Evolutionary conservation across 2,888 invertebrate genomes (phyloP), one percentile per base, ranked within the genome.

Genomic region (Epistrophe grossulariae): DNA sequence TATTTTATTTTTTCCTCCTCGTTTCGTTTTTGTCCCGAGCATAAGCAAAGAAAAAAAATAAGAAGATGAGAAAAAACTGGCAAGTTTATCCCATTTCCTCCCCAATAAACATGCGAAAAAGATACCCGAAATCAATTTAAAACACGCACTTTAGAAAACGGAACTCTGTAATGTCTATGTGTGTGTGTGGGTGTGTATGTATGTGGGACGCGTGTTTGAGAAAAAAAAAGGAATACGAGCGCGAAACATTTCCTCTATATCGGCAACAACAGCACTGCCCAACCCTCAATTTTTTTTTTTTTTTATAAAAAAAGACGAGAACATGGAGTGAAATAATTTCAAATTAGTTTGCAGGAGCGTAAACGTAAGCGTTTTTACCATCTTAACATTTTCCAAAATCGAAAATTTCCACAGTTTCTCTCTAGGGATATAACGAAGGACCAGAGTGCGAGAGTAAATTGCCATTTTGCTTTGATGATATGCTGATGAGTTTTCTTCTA

Each of bases 401-500:
- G 60, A 77, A 84, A 84, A 72, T 52, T 50, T 64, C 31, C 38
- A 11, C 60, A 52, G 55, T 38, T 43, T 74, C 38, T 62, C 57
- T 50, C 60, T 7, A 17, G 70, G 66, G 50, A 59, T 19, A 31
- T 24, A 24, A 10, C 45, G 52, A 31, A 48, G 19, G 40, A 74
- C 64, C 24, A 28, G 11, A 50, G 28, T 52, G 17, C 31, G 31
- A 60, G 31, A 60, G 64, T 85, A 73, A 85, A 85, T 85, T 85
- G 74, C 64, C 73, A 81, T 85, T 82, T 70, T 74, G 38, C 78
- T 85, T 85, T 85, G 85, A 85, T 85, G 78, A 81, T 79, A 85
- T 82, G 81, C 73, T 82, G 85, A 85, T 85, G 85, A 85, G 82
- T 71, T 81, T 79, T 73, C 48, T 60, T 59, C 45, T 76, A 9